Percentiles rank a stretch among this genome's conserved stretches.
These are phyloP conservation scores for Pollachius pollachius DNA, from an alignment of 2,113 vertebrate species.

Conservation along the genomic window DNA sequence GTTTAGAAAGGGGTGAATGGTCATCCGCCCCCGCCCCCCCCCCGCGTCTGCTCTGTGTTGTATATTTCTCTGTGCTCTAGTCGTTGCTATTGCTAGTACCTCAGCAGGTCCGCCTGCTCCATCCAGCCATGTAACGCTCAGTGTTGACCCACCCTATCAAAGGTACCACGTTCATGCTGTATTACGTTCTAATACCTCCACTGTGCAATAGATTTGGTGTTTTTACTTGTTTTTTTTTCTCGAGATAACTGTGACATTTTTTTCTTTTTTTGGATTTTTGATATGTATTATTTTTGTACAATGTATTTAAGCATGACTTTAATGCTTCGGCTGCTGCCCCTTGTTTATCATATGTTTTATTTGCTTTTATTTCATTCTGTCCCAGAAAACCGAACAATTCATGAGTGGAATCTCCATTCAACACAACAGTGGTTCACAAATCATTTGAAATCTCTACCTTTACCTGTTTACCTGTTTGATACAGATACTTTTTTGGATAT, in stretches of 20 bases:
- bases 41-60: conserved; percentile 1
- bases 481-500: background rate
- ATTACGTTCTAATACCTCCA: conserved; percentile 47
- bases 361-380: conserved; percentile 15
- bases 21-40: background rate
- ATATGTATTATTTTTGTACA: conserved; percentile 44
- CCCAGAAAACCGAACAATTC: conserved; percentile 13
- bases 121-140: background rate
- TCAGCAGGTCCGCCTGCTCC: conserved; percentile 1
- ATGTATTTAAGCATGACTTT: conserved; percentile 41
- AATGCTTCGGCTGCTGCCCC: conserved; percentile 11
- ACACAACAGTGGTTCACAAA: no score
- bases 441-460: no score
- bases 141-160: conserved; percentile 15
- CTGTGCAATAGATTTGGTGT: conserved; percentile 74
- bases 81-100: conserved; percentile 6
- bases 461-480: conserved; percentile 4
- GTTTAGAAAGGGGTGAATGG: no score
- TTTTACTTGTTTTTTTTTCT: conserved; percentile 41
- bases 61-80: background rate
- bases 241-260: conserved; percentile 44
- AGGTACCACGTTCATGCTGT: conserved; percentile 38
- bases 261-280: conserved; percentile 19
- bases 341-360: conserved; percentile 4
- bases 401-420: background rate